phyloP scores from a whole-genome alignment of 2,888 invertebrate species.

The Pyrrhosoma nymphula region DNA sequence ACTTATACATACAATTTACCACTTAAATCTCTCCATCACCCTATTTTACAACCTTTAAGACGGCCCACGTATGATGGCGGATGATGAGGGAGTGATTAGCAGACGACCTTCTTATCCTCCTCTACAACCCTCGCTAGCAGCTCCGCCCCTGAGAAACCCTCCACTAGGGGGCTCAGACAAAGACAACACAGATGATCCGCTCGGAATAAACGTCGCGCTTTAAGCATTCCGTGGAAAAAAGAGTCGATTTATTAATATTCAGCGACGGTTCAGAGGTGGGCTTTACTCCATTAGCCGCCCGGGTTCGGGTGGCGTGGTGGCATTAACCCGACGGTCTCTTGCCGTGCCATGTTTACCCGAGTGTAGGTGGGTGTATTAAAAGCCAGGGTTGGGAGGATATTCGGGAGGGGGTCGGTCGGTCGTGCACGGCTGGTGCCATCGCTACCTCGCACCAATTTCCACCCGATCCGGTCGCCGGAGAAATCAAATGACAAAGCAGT shows the following conservation, averaged over 20 bases:
- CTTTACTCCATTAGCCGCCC: neutral
- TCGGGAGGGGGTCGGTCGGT: neutral
- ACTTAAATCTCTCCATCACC: neutral
- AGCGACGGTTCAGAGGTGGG: neutral
- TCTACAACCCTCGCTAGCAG: neutral
- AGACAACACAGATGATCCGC: neutral
- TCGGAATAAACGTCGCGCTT: conserved; percentile 34
- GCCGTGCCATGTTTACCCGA: neutral
- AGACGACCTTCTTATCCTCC: neutral
- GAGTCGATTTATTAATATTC: conserved; percentile 64
- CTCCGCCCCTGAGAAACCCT: neutral
- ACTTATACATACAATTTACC: neutral
- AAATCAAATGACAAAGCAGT: conserved; percentile 39
- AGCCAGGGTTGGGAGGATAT: neutral
- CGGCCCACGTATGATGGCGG: neutral
- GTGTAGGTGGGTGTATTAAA: neutral
- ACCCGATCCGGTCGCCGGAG: conserved; percentile 24
- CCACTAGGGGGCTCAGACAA: neutral
- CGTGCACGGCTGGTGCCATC: conserved; percentile 33
- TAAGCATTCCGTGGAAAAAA: neutral
- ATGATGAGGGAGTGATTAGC: neutral
- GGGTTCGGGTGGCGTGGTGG: neutral
- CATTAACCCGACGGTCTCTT: neutral
- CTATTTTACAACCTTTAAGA: neutral
- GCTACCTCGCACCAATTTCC: conserved; percentile 54